A percentile compares a stretch with the other conserved stretches of the same genome.
Conservation (phyloP, 2,113 vertebrate species). For the Panthera uncia region DNA sequence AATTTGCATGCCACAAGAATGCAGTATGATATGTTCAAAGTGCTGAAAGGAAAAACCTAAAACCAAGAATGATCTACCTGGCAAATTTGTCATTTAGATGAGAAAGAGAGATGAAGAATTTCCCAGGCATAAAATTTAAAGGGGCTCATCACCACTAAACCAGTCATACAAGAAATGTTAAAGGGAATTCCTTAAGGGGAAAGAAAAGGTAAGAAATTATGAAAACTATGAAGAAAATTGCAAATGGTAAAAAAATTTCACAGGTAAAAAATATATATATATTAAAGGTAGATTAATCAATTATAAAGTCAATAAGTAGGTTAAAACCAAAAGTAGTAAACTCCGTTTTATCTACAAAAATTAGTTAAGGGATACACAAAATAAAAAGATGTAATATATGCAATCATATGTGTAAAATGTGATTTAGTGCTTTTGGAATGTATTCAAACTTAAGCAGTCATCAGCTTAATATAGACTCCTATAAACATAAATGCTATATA, state of each 20-base stretch:
- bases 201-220: neutral
- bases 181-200: neutral
- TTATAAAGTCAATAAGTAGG: no score
- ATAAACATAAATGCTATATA: neutral
- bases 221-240: neutral
- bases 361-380: neutral
- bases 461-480: neutral
- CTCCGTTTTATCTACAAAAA: neutral
- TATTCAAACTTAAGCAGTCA: neutral
- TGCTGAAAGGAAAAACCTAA: neutral
- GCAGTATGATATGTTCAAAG: neutral
- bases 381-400: neutral
- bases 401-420: neutral
- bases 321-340: no score
- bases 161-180: neutral
- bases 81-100: neutral
- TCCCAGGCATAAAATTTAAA: neutral
- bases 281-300: no score
- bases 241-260: no score
- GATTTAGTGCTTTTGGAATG: neutral
- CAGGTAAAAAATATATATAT: no score
- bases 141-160: neutral
- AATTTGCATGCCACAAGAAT: neutral
- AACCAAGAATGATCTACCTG: neutral
- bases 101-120: neutral